phyloP scores from a whole-genome alignment of 2,888 invertebrate genomes.

The Craniophora ligustri region DNA sequence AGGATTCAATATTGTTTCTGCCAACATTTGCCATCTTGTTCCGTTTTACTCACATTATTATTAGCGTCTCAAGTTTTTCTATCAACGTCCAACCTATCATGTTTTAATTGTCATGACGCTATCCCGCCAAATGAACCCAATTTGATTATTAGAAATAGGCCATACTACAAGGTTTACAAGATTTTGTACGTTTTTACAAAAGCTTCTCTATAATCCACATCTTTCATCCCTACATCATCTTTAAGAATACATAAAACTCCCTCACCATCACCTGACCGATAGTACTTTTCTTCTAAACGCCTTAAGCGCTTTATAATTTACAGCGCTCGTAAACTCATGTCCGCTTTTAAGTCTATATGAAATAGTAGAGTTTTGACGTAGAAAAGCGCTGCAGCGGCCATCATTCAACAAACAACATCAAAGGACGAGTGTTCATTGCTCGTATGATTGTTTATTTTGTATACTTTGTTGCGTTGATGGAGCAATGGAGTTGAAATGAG shows the following conservation, averaged over 20 bases:
- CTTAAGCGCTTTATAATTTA: conserved; percentile 72
- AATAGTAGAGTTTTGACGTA: conserved; percentile 61
- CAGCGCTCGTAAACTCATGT: conserved; percentile 75
- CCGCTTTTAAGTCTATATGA: conserved; percentile 74
- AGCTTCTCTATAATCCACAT: conserved; percentile 15
- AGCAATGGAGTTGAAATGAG: conserved; percentile 58
- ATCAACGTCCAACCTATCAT: too few relatives aligned
- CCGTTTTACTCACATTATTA: too few relatives aligned
- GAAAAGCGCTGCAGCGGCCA: conserved; percentile 57
- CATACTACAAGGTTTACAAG: not conserved
- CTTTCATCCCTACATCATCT: conserved; percentile 41
- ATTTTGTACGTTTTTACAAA: not conserved
- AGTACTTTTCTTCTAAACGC: conserved; percentile 58
- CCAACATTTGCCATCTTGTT: too few relatives aligned
- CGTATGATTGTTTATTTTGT: conserved; percentile 72
- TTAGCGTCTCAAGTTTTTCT: too few relatives aligned
- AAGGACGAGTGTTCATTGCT: conserved; percentile 62
- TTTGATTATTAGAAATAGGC: too few relatives aligned
- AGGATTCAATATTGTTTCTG: too few relatives aligned
- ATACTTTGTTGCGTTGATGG: conserved; percentile 70
- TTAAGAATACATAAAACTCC: conserved; percentile 55
- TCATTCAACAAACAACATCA: conserved; percentile 72
- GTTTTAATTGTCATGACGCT: too few relatives aligned
- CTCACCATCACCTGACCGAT: conserved; percentile 69
- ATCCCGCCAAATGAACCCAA: too few relatives aligned